Conservation (phyloP, 2,888 invertebrate genomes). For the Ectropis crepuscularia region DNA sequence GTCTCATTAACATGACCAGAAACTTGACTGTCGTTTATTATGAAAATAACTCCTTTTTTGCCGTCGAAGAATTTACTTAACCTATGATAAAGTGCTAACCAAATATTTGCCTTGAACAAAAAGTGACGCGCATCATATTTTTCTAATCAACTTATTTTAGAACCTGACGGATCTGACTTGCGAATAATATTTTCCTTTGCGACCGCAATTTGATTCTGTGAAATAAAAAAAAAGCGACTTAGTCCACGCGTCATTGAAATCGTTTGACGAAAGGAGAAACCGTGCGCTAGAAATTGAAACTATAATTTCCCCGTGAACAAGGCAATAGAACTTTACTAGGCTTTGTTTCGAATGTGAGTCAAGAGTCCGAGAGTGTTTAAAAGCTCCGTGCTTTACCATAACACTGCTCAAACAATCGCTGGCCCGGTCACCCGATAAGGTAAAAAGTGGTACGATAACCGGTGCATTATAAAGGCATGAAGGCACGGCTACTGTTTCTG, state of each 20-base stretch:
- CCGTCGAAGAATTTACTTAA: conserved; percentile 16
- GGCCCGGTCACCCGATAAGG: conserved; percentile 76
- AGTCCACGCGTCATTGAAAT: conserved; percentile 6
- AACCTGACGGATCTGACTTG: conserved; percentile 18
- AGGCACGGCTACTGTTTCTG: conserved; percentile 53
- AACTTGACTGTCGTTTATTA: conserved; percentile 18
- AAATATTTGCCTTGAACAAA: conserved; percentile 26
- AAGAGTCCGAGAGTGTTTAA: conserved; percentile 53
- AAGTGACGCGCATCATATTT: conserved; percentile 21
- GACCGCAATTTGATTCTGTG: conserved; percentile 14
- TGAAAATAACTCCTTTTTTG: conserved; percentile 26
- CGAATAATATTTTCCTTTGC: conserved; percentile 16
- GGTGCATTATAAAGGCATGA: conserved; percentile 65
- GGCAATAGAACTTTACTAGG: conserved; percentile 34
- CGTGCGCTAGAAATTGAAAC: conserved; percentile 21
- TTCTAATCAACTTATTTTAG: conserved; percentile 19
- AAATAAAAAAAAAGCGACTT: conserved; percentile 8
- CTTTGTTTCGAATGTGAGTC: conserved; percentile 43
- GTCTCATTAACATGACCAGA: conserved; percentile 19
- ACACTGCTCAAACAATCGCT: conserved; percentile 57
- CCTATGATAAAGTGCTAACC: conserved; percentile 22
- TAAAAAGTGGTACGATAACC: conserved; percentile 64
- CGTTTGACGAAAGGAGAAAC: conserved; percentile 17
- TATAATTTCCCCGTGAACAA: conserved; percentile 21
- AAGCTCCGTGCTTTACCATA: conserved; percentile 49